phyloP scores from a whole-genome alignment of 2,113 vertebrate genomes.

The Sturnira hondurensis region DNA sequence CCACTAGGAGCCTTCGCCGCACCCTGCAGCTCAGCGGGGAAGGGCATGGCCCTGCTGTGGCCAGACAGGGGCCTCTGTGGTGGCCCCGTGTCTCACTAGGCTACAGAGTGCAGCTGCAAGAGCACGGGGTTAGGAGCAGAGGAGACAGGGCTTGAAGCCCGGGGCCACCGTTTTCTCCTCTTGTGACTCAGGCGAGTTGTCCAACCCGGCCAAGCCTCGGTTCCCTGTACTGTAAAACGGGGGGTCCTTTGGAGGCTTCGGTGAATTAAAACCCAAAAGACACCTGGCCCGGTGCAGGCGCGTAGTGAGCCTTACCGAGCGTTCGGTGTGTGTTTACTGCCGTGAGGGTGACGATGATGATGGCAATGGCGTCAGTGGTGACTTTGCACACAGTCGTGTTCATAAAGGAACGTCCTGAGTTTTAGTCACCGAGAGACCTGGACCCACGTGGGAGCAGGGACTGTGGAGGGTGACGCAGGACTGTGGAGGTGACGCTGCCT shows the following conservation, averaged over 20 bases:
- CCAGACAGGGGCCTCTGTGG: not conserved
- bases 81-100: not conserved
- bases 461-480: not conserved
- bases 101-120: not conserved
- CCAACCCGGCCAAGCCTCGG: not conserved
- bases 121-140: not conserved
- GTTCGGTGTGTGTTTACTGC: fast-evolving
- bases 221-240: not conserved
- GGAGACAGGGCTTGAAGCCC: not conserved
- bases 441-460: not conserved
- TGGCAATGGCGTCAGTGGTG: not conserved
- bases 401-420: not conserved
- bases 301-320: not conserved
- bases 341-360: not conserved
- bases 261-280: not conserved
- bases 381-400: not conserved
- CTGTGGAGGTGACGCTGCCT: not conserved
- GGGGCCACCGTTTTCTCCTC: not conserved
- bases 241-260: not conserved
- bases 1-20: not conserved
- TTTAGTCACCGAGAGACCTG: not conserved
- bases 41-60: not conserved
- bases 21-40: not conserved
- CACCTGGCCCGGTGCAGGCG: fast-evolving
- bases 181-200: not conserved